phyloP scores from a whole-genome alignment of 2,113 vertebrate species.

The Centropus unirufus region DNA sequence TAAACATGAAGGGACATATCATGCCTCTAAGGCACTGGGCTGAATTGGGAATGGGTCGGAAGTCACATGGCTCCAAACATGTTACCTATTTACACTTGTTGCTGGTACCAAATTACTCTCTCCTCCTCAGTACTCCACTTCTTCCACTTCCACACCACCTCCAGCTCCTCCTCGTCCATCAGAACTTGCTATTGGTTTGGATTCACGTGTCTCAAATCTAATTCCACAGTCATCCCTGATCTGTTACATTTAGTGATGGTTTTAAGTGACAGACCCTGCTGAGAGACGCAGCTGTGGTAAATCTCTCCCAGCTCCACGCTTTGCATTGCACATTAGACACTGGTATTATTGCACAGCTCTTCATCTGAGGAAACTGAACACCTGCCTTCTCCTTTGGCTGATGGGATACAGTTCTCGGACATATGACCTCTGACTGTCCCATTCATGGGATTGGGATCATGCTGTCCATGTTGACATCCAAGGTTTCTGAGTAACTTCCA shows the following conservation, averaged over 20 bases:
- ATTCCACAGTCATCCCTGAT: not conserved
- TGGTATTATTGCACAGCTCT: not conserved
- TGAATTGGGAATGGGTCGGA: constrained; percentile 54
- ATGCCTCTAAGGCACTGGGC: not conserved
- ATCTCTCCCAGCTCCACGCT: not conserved
- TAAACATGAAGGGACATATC: constrained; percentile 23
- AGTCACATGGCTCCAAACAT: constrained; percentile 37
- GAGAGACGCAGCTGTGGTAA: not conserved
- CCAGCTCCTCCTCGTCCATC: not conserved
- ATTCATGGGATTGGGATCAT: constrained; percentile 34
- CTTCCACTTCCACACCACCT: not conserved
- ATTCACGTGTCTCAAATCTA: not conserved
- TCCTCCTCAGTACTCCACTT: not conserved
- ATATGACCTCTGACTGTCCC: not conserved
- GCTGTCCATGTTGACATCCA: not conserved
- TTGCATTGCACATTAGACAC: not conserved
- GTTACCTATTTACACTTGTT: constrained; percentile 20
- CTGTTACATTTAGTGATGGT: not conserved
- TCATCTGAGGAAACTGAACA: not conserved
- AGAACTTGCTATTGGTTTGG: not conserved
- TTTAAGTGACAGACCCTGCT: not conserved
- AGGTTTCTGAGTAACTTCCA: not conserved
- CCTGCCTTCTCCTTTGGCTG: not conserved
- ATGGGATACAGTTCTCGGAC: not conserved
- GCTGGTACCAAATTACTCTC: constrained; percentile 2